phyloP scores from a whole-genome alignment of 2,888 invertebrate genomes.

The Parelbella ahira region DNA sequence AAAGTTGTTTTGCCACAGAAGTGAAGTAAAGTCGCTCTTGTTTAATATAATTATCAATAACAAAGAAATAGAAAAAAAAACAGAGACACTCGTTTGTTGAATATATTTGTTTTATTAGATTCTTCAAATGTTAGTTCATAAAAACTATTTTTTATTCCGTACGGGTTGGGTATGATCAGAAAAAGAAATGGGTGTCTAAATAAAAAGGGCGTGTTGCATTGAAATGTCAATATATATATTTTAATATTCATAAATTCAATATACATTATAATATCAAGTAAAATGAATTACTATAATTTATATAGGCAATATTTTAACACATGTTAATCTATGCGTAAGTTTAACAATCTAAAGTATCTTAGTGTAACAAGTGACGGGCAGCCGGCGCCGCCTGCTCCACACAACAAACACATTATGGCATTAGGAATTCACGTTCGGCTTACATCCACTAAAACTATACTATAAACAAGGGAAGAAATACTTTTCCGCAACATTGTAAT shows the following conservation, averaged over 20 bases:
- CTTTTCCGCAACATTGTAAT: slow-evolving; percentile 58
- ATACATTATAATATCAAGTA: slow-evolving; percentile 81
- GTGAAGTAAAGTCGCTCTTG: too few relatives aligned
- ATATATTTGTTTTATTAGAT: too few relatives aligned
- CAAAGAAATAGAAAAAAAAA: too few relatives aligned
- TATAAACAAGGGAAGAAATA: slow-evolving; percentile 50
- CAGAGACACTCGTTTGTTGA: too few relatives aligned
- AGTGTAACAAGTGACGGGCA: slow-evolving; percentile 58
- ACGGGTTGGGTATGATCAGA: not conserved
- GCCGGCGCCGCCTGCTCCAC: slow-evolving; percentile 34
- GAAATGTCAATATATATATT: slow-evolving; percentile 79
- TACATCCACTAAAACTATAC: slow-evolving; percentile 48
- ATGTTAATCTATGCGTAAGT: slow-evolving; percentile 79
- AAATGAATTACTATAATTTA: slow-evolving; percentile 80
- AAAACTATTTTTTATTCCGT: too few relatives aligned
- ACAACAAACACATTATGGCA: slow-evolving; percentile 73
- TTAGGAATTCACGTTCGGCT: slow-evolving; percentile 74
- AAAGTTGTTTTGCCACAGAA: too few relatives aligned
- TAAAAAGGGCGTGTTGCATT: slow-evolving; percentile 45
- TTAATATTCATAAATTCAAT: slow-evolving; percentile 81
- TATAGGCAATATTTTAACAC: slow-evolving; percentile 81
- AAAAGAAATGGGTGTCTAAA: slow-evolving; percentile 4
- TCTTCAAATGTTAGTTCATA: too few relatives aligned
- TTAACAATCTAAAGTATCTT: slow-evolving; percentile 77
- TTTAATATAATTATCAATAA: too few relatives aligned